Evolutionary conservation across 2,888 invertebrate genomes (phyloP), one percentile per base, ranked within the genome.

Genomic region (Tachina fera): DNA sequence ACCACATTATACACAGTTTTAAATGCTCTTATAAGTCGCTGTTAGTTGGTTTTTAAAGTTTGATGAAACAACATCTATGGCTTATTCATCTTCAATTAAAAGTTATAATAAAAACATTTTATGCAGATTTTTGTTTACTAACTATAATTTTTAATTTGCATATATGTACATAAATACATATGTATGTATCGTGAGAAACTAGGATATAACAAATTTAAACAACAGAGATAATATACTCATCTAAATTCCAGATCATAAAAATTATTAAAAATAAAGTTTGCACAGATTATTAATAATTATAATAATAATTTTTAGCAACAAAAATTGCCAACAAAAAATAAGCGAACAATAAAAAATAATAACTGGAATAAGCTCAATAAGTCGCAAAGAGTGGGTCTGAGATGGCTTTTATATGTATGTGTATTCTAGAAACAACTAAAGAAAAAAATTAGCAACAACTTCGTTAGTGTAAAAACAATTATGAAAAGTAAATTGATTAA

Each of bases 391-490:
- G 16, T 76, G 58, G 68, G 22, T 58, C 68, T 19, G n/a, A 60
- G 16, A 78, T 53, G 43, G 68, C 68, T 19, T 60, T 43, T 74
- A 9, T n/a, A n/a, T n/a, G n/a, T n/a, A n/a, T n/a, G n/a, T n/a
- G n/a, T n/a, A n/a, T 61, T 74, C 16, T n/a, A n/a, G 22, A 14
- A 31, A 5, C 56, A 39, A 31, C 9, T 13, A 22, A 63, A 63
- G 16, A 41, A 63, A 76, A 31, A 13, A 22, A 31, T 2, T 9
- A 19, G 9, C 14, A 39, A n/a, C 31, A 53, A 65, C 47, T 51
- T 13, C 63, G 22, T 53, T 16, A 10, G 43, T 43, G 43, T 45
- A 51, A 51, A 60, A 68, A 39, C 11, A 58, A 58, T 3, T 16
- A 31, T 8, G 70, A 49, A 22, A 74, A 16, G 45, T 58, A 47